phyloP scores from a whole-genome alignment of 1,140 invertebrate species.

The Drosophila pectinifera region DNA sequence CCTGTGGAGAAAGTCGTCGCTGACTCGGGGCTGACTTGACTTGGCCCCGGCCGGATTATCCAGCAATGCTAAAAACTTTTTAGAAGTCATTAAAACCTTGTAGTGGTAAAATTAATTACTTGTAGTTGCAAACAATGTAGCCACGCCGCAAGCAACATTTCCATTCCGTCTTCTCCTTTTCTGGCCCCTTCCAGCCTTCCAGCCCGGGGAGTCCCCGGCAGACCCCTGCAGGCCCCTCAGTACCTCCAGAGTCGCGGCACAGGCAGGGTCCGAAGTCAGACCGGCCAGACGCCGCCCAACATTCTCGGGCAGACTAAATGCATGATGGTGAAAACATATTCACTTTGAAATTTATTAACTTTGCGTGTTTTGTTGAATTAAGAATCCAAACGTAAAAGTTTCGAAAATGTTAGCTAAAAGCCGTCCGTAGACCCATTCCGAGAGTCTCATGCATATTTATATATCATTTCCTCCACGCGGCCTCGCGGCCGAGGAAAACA shows the following conservation, averaged over 20 bases:
- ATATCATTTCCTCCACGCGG: slow-evolving; percentile 32
- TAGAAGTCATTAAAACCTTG: slow-evolving; percentile 85
- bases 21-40: slow-evolving; percentile 59
- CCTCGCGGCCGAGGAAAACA: slow-evolving; percentile 8
- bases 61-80: slow-evolving; percentile 83
- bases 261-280: slow-evolving; percentile 35
- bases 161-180: slow-evolving; percentile 51
- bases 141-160: slow-evolving; percentile 81
- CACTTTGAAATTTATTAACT: slow-evolving; percentile 83
- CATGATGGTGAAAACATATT: slow-evolving; percentile 82
- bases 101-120: slow-evolving; percentile 85
- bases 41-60: slow-evolving; percentile 73
- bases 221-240: too few relatives aligned
- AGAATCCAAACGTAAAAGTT: slow-evolving; percentile 79
- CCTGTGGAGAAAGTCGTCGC: slow-evolving; percentile 28
- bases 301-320: slow-evolving; percentile 68
- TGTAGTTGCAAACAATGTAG: slow-evolving; percentile 85
- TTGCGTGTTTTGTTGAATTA: slow-evolving; percentile 80
- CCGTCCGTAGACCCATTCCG: slow-evolving; percentile 57
- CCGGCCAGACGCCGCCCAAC: slow-evolving; percentile 47
- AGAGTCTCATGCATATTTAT: slow-evolving; percentile 64
- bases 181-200: background rate
- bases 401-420: slow-evolving; percentile 71
- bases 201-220: background rate
- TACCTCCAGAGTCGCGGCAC: background rate